Evolutionary conservation across 2,113 vertebrate species (phyloP).

Genomic region (Leuciscus idus): DNA sequence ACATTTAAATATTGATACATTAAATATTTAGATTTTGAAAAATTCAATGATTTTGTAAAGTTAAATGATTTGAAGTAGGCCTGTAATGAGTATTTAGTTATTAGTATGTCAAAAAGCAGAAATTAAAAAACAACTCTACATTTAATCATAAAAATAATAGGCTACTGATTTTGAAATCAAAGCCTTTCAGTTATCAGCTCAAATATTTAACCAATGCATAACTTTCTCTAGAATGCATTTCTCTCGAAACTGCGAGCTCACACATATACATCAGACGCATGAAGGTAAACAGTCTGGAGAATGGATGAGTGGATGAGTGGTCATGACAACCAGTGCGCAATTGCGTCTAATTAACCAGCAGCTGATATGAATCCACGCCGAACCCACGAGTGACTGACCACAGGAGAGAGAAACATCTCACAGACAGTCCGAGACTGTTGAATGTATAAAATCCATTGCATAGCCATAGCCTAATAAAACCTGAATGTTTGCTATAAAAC

Average conservation of each 20-base stretch:
- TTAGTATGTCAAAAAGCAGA: too few species aligned
- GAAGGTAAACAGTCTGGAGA: slow-evolving; percentile 8
- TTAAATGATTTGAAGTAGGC: too few species aligned
- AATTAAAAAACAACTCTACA: too few species aligned
- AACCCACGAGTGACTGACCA: slow-evolving; percentile 28
- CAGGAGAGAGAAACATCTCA: background rate
- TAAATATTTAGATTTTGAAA: too few species aligned
- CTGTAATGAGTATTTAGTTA: too few species aligned
- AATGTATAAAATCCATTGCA: background rate
- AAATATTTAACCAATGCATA: background rate
- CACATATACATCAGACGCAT: background rate
- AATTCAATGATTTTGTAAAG: too few species aligned
- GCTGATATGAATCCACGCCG: slow-evolving; percentile 30
- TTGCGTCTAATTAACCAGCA: slow-evolving; percentile 38
- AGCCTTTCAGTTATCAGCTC: too few species aligned
- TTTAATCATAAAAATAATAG: too few species aligned
- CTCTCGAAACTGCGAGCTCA: background rate
- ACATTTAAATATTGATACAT: too few species aligned
- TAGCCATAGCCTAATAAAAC: background rate
- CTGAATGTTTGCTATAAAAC: background rate
- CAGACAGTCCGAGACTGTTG: background rate
- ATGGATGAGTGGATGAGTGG: slow-evolving; percentile 31
- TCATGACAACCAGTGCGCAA: slow-evolving; percentile 41
- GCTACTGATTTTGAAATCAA: too few species aligned
- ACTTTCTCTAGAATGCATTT: background rate